These are phyloP conservation scores for Microplitis demolitor DNA, from an alignment of 1,140 invertebrate species.

Conservation along the genomic window DNA sequence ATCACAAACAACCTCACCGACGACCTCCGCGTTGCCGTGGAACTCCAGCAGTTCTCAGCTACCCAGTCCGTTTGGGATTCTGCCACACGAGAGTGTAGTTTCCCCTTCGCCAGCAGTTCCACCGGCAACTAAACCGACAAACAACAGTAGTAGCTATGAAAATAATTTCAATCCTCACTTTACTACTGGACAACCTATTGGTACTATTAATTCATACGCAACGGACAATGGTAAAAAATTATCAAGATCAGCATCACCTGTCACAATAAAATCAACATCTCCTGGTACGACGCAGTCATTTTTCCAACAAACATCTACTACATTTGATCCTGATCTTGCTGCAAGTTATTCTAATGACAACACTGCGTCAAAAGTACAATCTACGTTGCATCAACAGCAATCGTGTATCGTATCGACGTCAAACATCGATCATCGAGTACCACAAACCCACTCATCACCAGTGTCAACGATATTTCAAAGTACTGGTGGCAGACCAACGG, in stretches of 20 bases:
- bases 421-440: slow-evolving; percentile 68
- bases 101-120: slow-evolving; percentile 69
- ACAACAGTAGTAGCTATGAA: slow-evolving; percentile 62
- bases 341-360: slow-evolving; percentile 46
- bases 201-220: slow-evolving; percentile 65
- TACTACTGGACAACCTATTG: slow-evolving; percentile 66
- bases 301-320: slow-evolving; percentile 66
- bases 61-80: slow-evolving; percentile 75
- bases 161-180: slow-evolving; percentile 72
- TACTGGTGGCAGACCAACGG: slow-evolving; percentile 33
- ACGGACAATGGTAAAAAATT: too few relatives aligned
- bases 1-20: slow-evolving; percentile 59
- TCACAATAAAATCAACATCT: slow-evolving; percentile 48
- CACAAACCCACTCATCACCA: slow-evolving; percentile 46
- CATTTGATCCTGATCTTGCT: slow-evolving; percentile 55
- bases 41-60: slow-evolving; percentile 67
- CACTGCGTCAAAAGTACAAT: slow-evolving; percentile 46
- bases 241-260: slow-evolving; percentile 58
- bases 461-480: slow-evolving; percentile 50
- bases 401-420: slow-evolving; percentile 74
- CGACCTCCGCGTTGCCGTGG: slow-evolving; percentile 65
- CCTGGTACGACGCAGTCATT: slow-evolving; percentile 58
- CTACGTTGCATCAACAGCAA: slow-evolving; percentile 59
- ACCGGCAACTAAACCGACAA: slow-evolving; percentile 59
- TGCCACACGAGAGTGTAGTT: slow-evolving; percentile 78